Percentiles rank a stretch among this genome's conserved stretches.
phyloP scores from a whole-genome alignment of 1,140 invertebrate species.

The Monochamus saltuarius region DNA sequence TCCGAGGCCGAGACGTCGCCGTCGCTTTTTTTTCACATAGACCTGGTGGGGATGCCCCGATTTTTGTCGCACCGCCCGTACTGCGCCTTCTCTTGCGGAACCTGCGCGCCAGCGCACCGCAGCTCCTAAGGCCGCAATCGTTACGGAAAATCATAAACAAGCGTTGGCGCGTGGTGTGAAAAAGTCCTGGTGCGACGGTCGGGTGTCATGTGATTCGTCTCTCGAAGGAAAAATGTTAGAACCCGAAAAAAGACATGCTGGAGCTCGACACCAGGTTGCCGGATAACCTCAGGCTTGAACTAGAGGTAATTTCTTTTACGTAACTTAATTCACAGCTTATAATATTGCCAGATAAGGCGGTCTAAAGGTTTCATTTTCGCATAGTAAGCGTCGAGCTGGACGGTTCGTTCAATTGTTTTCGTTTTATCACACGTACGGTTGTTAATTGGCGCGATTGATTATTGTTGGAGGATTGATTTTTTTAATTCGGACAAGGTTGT shows the following conservation, averaged over 20 bases:
- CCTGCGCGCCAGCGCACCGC: neutral
- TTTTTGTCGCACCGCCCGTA: neutral
- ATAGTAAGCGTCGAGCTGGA: neutral
- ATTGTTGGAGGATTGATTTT: too few relatives aligned
- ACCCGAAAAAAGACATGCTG: neutral
- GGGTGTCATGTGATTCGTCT: conserved; percentile 13
- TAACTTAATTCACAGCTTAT: neutral
- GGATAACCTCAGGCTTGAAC: conserved; percentile 10
- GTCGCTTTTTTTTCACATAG: too few relatives aligned
- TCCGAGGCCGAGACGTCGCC: too few relatives aligned
- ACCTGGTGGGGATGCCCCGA: neutral
- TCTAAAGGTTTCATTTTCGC: neutral
- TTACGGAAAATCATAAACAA: conserved; percentile 22
- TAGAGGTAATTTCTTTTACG: conserved; percentile 11
- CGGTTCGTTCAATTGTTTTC: too few relatives aligned
- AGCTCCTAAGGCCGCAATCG: conserved; percentile 7
- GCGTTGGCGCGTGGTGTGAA: conserved; percentile 4
- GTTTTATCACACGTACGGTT: too few relatives aligned
- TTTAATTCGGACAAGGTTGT: too few relatives aligned
- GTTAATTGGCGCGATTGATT: too few relatives aligned
- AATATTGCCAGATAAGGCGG: neutral
- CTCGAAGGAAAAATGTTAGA: neutral
- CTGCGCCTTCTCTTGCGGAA: neutral
- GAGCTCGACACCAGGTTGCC: conserved; percentile 5
- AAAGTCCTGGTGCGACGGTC: conserved; percentile 1